Evolutionary conservation across 2,113 vertebrate species (phyloP).

Genomic region (Sapajus apella): DNA sequence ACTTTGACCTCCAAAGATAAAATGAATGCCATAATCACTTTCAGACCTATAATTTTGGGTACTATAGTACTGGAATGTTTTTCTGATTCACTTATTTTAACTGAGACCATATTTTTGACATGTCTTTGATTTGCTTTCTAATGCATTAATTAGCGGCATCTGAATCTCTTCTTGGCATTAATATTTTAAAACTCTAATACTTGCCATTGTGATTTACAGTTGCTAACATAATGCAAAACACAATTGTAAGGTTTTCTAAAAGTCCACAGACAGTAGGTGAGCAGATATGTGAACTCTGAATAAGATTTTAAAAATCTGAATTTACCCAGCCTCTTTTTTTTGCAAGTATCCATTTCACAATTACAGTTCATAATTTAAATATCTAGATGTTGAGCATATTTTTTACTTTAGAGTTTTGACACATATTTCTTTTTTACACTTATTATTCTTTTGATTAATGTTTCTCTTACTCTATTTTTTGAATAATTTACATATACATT

Average conservation of each 20-base stretch:
- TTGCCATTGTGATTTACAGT: not conserved
- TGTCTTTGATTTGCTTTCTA: constrained; percentile 41
- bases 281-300: not conserved
- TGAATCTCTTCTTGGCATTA: not conserved
- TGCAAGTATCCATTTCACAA: not conserved
- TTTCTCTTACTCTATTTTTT: not conserved
- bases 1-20: not conserved
- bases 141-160: not conserved
- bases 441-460: not conserved
- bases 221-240: not conserved
- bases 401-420: not conserved
- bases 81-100: constrained; percentile 8
- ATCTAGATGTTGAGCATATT: not conserved
- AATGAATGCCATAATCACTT: not conserved
- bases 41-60: not conserved
- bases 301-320: not conserved
- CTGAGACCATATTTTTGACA: not conserved
- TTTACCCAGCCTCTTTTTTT: not conserved
- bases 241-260: not conserved
- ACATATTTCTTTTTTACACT: not conserved
- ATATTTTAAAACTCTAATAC: not conserved
- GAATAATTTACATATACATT: not conserved
- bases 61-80: not conserved
- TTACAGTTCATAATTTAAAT: not conserved
- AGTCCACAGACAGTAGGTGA: not conserved